These are phyloP conservation scores for Polyodon spathula DNA, from an alignment of 2,113 vertebrate genomes.

Conservation along the genomic window DNA sequence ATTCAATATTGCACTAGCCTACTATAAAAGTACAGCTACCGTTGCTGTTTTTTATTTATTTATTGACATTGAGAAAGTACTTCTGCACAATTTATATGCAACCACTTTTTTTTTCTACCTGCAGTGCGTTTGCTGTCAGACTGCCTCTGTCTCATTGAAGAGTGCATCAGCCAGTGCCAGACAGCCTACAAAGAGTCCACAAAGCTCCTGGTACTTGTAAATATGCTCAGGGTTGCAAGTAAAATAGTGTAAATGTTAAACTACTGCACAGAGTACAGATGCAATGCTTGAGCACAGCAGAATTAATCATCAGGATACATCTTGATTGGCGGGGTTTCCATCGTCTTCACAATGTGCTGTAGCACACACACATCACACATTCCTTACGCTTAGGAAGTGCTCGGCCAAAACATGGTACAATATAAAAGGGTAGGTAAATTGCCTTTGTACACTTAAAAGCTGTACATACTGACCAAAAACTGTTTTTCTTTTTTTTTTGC, in stretches of 20 bases:
- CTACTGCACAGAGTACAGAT: background rate
- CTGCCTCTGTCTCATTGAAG: constrained; percentile 74
- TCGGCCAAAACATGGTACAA: too few species aligned
- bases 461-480: too few species aligned
- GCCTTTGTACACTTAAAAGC: too few species aligned
- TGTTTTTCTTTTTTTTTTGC: too few species aligned
- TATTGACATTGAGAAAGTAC: too few species aligned
- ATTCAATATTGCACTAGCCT: too few species aligned
- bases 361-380: background rate
- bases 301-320: background rate
- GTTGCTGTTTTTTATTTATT: too few species aligned
- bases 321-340: background rate
- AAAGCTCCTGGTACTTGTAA: constrained; percentile 75
- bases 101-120: constrained; percentile 22
- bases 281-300: background rate
- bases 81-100: too few species aligned
- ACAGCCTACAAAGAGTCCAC: constrained; percentile 75
- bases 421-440: too few species aligned
- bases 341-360: background rate
- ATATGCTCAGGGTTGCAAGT: constrained; percentile 83
- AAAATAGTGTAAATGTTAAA: constrained; percentile 19
- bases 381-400: too few species aligned
- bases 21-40: too few species aligned
- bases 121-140: constrained; percentile 73
- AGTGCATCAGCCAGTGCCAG: constrained; percentile 68